Evolutionary conservation across 1,140 invertebrate species (phyloP).

Genomic region (Solen grandis): DNA sequence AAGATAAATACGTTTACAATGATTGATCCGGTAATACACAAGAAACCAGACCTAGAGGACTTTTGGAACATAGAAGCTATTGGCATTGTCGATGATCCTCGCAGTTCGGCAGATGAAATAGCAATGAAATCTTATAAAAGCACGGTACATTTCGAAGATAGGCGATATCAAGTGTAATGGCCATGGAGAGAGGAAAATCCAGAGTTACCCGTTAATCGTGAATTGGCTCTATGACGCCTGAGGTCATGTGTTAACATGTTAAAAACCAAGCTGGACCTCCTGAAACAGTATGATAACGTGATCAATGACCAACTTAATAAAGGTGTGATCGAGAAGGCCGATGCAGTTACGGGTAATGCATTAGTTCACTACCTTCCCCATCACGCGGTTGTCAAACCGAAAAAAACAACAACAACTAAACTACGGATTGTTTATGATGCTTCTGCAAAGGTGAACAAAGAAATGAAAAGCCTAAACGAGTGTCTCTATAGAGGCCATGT

Average conservation of each 20-base stretch:
- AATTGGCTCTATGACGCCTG: constrained; percentile 1
- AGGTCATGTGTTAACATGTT: neutral
- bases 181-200: neutral
- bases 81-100: neutral
- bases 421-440: constrained; percentile 39
- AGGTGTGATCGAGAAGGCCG: constrained; percentile 12
- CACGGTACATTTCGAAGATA: neutral
- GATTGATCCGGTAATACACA: neutral
- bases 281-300: constrained; percentile 2
- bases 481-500: constrained; percentile 36
- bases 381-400: constrained; percentile 5
- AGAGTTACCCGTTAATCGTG: constrained; percentile 6
- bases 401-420: constrained; percentile 35
- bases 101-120: neutral
- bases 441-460: constrained; percentile 15
- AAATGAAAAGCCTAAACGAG: constrained; percentile 14
- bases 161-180: neutral
- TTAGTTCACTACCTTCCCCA: constrained; percentile 43
- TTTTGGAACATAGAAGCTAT: constrained; percentile 35
- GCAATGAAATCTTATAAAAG: neutral
- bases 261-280: neutral
- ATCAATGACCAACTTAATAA: constrained; percentile 1
- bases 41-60: constrained; percentile 10
- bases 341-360: neutral
- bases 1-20: neutral